Evolutionary conservation across 2,797 vertebrate species (phyloP).

Genomic region (Phalanger gymnotis): DNA sequence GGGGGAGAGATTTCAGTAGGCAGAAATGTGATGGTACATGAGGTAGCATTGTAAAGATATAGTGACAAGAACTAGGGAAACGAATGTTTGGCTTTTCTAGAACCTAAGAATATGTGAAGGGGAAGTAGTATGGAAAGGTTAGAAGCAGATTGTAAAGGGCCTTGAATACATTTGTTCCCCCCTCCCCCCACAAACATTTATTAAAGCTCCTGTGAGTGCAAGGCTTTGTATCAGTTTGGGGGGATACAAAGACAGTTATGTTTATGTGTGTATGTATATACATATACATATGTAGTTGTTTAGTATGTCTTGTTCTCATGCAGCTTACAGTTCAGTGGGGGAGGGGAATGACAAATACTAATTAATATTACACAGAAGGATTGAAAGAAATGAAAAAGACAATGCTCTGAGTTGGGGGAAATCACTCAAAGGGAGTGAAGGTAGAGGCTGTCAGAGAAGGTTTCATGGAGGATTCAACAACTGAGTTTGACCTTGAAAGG

Average conservation of each 20-base stretch:
- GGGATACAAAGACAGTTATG: background rate
- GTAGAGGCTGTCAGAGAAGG: background rate
- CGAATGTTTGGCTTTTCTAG: background rate
- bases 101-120: background rate
- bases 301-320: background rate
- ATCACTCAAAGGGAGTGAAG: background rate
- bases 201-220: background rate
- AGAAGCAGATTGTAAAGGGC: background rate
- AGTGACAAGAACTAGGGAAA: background rate
- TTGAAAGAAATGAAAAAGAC: background rate
- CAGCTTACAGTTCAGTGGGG: background rate
- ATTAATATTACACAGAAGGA: background rate
- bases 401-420: background rate
- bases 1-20: too few species aligned
- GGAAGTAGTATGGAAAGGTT: background rate
- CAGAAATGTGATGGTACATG: background rate
- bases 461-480: background rate
- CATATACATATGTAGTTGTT: background rate
- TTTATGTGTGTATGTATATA: background rate
- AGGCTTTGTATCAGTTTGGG: background rate
- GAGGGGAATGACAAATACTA: background rate
- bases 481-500: background rate
- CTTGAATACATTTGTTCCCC: background rate
- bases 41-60: background rate
- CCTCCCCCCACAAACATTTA: background rate